These are phyloP conservation scores for Theristus sp. DNA, from an alignment of 2,888 invertebrate genomes.

Conservation along the genomic window DNA sequence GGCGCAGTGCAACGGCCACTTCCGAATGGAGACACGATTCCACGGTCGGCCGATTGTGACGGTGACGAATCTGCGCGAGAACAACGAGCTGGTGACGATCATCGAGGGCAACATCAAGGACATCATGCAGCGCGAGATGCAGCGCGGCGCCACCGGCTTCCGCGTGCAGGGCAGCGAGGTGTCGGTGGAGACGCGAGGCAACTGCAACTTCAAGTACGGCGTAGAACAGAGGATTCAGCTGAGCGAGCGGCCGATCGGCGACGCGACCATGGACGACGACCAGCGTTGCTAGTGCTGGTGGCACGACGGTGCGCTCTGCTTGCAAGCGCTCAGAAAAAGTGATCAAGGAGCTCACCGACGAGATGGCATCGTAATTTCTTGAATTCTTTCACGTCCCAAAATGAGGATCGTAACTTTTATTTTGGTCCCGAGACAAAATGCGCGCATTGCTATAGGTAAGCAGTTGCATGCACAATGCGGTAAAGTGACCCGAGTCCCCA, in stretches of 20 bases:
- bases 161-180: constrained; percentile 11
- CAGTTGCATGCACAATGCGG: too few species aligned
- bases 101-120: constrained; percentile 26
- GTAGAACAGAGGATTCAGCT: constrained; percentile 32
- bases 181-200: constrained; percentile 24
- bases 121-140: constrained; percentile 18
- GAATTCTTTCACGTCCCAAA: too few species aligned
- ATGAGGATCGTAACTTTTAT: too few species aligned
- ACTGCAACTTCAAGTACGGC: constrained; percentile 32
- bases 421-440: too few species aligned
- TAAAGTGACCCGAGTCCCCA: too few species aligned
- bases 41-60: constrained; percentile 14
- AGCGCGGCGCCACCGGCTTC: constrained; percentile 15
- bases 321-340: too few species aligned
- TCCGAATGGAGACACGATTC: constrained; percentile 18
- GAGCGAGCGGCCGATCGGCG: constrained; percentile 18
- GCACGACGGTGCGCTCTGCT: too few species aligned
- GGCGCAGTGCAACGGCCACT: constrained; percentile 28
- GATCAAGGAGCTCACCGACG: too few species aligned
- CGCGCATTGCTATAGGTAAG: too few species aligned
- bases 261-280: background rate
- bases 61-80: constrained; percentile 30
- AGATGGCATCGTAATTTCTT: too few species aligned
- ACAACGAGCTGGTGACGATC: constrained; percentile 31
- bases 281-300: too few species aligned